These are phyloP conservation scores for Micronycteris hirsuta DNA, from an alignment of 2,113 vertebrate species.

Conservation along the genomic window DNA sequence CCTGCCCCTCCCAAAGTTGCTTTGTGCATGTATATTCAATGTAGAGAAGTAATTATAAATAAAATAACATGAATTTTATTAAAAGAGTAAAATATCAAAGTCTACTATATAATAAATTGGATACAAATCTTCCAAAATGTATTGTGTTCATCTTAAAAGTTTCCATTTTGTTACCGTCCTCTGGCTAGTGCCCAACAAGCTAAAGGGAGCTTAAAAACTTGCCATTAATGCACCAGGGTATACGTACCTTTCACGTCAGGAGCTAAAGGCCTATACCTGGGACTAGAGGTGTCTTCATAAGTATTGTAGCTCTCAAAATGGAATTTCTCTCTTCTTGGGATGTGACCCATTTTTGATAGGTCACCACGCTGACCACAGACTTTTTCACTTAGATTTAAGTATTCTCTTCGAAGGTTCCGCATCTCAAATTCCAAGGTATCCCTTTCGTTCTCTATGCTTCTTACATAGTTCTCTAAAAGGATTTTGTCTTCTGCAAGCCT, in stretches of 20 bases:
- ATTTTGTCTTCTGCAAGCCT: conserved; percentile 64
- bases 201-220: not conserved
- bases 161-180: not conserved
- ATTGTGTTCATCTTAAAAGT: not conserved
- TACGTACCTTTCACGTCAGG: conserved; percentile 55
- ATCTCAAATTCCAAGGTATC: conserved; percentile 75
- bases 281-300: conserved; percentile 41
- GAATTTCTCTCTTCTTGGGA: conserved; percentile 45
- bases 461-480: conserved; percentile 70
- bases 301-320: conserved; percentile 35
- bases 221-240: not conserved
- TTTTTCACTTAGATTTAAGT: conserved; percentile 60
- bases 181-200: not conserved
- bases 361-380: conserved; percentile 9
- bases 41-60: not conserved
- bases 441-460: conserved; percentile 75
- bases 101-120: not conserved
- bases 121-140: conserved; percentile 28
- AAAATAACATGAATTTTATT: not conserved
- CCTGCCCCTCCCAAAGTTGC: not conserved
- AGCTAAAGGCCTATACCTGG: conserved; percentile 30
- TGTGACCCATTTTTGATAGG: conserved; percentile 24
- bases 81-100: not conserved
- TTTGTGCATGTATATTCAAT: not conserved
- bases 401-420: conserved; percentile 66